These are phyloP conservation scores for Acyrthosiphon pisum DNA, from an alignment of 1,140 invertebrate genomes.

Conservation along the genomic window DNA sequence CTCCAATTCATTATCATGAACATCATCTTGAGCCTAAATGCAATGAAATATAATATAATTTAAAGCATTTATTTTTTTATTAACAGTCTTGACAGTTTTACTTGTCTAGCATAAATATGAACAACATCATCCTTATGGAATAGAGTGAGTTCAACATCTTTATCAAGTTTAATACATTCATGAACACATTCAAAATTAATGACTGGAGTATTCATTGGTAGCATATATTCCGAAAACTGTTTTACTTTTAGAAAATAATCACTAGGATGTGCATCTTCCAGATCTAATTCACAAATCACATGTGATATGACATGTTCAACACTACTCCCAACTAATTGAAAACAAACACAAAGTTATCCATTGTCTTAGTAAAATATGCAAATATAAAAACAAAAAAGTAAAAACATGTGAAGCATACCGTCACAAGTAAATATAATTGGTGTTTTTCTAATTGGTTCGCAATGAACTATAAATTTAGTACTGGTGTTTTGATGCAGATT, in stretches of 20 bases:
- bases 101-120: constrained; percentile 73
- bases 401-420: constrained; percentile 66
- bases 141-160: constrained; percentile 82
- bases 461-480: constrained; percentile 83
- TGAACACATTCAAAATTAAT: constrained; percentile 93
- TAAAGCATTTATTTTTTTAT: constrained; percentile 26
- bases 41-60: constrained; percentile 57
- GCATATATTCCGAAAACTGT: constrained; percentile 81
- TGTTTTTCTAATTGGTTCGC: constrained; percentile 66
- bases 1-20: constrained; percentile 72
- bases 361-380: not conserved
- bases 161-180: constrained; percentile 90
- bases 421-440: constrained; percentile 87
- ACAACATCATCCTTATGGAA: constrained; percentile 71
- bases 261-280: constrained; percentile 64
- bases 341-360: not conserved
- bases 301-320: constrained; percentile 88
- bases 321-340: constrained; percentile 63
- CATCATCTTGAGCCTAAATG: constrained; percentile 75
- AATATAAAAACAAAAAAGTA: not conserved
- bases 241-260: constrained; percentile 79
- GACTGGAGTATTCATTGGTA: constrained; percentile 71
- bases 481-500: constrained; percentile 79
- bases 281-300: constrained; percentile 82
- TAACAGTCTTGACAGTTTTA: constrained; percentile 64